Conservation (phyloP, 1,140 invertebrate species). For the Pectinophora gossypiella region DNA sequence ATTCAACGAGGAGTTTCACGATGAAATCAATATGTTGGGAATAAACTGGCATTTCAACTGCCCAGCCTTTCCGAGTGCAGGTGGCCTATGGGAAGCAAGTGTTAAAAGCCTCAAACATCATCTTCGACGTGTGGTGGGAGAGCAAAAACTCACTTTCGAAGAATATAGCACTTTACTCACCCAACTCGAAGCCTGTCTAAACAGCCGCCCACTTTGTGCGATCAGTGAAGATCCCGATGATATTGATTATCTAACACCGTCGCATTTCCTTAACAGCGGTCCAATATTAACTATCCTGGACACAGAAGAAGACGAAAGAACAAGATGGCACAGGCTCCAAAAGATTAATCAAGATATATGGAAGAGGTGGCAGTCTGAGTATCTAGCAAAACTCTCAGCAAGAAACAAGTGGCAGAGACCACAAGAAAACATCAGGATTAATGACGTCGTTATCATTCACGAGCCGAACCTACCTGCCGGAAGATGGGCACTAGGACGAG, state of each 20-base stretch:
- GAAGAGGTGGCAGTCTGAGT: constrained; percentile 32
- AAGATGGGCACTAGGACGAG: constrained; percentile 40
- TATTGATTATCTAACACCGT: constrained; percentile 7
- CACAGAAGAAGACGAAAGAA: constrained; percentile 1
- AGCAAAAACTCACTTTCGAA: constrained; percentile 9
- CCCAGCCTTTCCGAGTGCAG: constrained; percentile 35
- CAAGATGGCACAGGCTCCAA: constrained; percentile 14
- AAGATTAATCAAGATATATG: constrained; percentile 26
- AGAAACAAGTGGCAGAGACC: constrained; percentile 24
- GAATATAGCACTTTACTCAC: constrained; percentile 26
- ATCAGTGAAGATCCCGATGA: constrained; percentile 13
- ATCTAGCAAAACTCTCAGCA: constrained; percentile 24
- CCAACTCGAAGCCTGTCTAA: background rate
- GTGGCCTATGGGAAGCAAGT: constrained; percentile 28
- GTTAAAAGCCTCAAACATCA: constrained; percentile 35
- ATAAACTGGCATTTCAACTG: constrained; percentile 44
- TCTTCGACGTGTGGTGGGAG: constrained; percentile 27
- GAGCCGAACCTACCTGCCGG: constrained; percentile 34
- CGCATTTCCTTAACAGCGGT: constrained; percentile 11
- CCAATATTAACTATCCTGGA: constrained; percentile 4
- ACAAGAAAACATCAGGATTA: constrained; percentile 3
- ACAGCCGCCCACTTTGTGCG: background rate
- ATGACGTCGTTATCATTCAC: constrained; percentile 33
- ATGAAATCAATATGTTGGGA: constrained; percentile 5
- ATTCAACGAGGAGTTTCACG: background rate